Percentiles rank a stretch among this genome's conserved stretches.
Conservation (phyloP, 2,888 invertebrate genomes). For the Chironomus riparius region DNA sequence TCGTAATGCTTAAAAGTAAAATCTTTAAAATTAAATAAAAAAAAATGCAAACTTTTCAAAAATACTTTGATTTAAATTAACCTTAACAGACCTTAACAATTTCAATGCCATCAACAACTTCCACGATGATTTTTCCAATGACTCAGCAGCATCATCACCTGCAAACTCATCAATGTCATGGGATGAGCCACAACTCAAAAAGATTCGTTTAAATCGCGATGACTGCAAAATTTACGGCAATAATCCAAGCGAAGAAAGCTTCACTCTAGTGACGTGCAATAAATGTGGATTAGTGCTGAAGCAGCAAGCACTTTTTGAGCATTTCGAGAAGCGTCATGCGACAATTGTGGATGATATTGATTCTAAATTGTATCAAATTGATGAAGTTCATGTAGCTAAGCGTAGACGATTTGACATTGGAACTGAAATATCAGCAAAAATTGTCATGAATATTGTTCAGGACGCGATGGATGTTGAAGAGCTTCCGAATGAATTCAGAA, state of each 20-base stretch:
- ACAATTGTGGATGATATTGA: neutral
- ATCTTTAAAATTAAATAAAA: too few species aligned
- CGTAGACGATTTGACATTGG: neutral
- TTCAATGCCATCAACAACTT: too few species aligned
- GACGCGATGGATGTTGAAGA: neutral
- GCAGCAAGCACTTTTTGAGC: neutral
- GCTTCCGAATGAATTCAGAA: neutral
- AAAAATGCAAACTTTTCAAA: too few species aligned
- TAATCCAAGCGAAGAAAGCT: neutral
- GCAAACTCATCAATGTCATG: too few species aligned
- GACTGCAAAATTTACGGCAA: neutral
- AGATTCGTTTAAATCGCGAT: neutral
- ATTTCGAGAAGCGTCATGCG: neutral
- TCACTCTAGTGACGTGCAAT: neutral
- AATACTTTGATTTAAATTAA: too few species aligned
- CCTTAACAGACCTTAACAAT: too few species aligned
- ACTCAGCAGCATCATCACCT: too few species aligned
- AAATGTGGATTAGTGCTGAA: neutral
- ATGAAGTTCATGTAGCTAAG: neutral
- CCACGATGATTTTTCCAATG: too few species aligned
- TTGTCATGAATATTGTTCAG: neutral
- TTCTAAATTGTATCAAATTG: neutral
- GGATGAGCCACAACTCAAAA: too few species aligned
- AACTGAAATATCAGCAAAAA: neutral
- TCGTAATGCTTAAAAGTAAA: too few species aligned